Conservation (phyloP, 2,888 invertebrate species). For the Ennomos quercinarius region DNA sequence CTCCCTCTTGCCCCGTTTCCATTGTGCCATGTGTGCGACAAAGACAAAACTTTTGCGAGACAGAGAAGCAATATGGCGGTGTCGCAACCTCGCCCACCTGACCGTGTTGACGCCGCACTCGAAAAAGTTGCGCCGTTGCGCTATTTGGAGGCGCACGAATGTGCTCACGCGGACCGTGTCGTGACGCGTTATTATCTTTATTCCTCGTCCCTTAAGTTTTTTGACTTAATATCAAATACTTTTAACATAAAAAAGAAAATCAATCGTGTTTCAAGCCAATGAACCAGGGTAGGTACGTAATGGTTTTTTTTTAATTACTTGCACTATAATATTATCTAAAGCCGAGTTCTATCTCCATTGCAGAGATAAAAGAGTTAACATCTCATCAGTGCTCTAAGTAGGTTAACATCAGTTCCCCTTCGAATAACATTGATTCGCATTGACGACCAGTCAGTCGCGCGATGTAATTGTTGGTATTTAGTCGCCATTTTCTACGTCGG, state of each 20-base stretch:
- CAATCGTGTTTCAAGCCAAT: slow-evolving; percentile 44
- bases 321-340: slow-evolving; percentile 43
- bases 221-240: slow-evolving; percentile 56
- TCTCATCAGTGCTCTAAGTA: slow-evolving; percentile 50
- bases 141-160: slow-evolving; percentile 84
- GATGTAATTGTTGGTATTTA: slow-evolving; percentile 83
- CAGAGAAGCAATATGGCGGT: slow-evolving; percentile 75
- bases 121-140: slow-evolving; percentile 85
- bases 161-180: slow-evolving; percentile 72
- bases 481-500: slow-evolving; percentile 84
- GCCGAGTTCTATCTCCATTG: slow-evolving; percentile 62
- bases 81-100: slow-evolving; percentile 86
- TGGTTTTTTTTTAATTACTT: slow-evolving; percentile 45
- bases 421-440: slow-evolving; percentile 60
- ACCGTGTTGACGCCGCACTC: slow-evolving; percentile 85
- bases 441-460: slow-evolving; percentile 61
- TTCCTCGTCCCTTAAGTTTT: slow-evolving; percentile 65
- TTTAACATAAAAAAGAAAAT: slow-evolving; percentile 52
- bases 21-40: slow-evolving; percentile 62
- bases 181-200: slow-evolving; percentile 77
- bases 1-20: slow-evolving; percentile 59
- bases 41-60: slow-evolving; percentile 58
- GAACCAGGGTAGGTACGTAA: slow-evolving; percentile 76
- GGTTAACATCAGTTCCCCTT: slow-evolving; percentile 52
- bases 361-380: slow-evolving; percentile 59